Conservation (phyloP, 2,797 vertebrate genomes). For the Gymnothorax javanicus region DNA sequence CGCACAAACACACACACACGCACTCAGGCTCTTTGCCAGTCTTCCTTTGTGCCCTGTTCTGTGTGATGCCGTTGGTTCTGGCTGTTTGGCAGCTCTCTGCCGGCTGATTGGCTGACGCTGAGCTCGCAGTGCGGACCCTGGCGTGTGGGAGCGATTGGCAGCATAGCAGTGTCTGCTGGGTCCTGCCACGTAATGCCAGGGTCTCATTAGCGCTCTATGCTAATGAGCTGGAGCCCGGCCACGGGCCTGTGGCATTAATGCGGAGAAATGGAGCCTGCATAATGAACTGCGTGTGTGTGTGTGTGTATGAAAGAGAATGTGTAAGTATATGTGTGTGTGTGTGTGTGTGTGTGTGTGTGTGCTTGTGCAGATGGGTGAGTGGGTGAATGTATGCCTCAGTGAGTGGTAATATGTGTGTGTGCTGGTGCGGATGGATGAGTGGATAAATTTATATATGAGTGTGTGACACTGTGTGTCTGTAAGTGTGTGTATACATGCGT, state of each 20-base stretch:
- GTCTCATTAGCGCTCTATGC: slow-evolving; percentile 66
- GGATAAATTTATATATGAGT: slow-evolving; percentile 52
- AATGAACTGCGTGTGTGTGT: slow-evolving; percentile 61
- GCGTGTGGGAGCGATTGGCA: slow-evolving; percentile 52
- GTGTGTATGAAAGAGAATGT: slow-evolving; percentile 43
- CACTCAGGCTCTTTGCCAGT: too few species aligned
- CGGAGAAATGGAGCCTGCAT: slow-evolving; percentile 70
- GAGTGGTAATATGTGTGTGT: background rate
- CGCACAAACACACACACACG: background rate
- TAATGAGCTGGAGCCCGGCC: slow-evolving; percentile 75
- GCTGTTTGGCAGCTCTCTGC: background rate
- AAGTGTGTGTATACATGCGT: background rate
- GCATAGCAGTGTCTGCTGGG: slow-evolving; percentile 62
- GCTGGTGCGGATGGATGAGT: background rate
- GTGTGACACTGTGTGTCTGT: slow-evolving; percentile 64
- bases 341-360: slow-evolving; percentile 2
- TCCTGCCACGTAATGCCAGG: background rate
- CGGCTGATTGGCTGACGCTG: background rate
- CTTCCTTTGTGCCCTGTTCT: background rate
- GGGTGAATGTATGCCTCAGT: background rate
- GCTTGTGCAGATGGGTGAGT: slow-evolving; percentile 1
- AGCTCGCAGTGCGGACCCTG: background rate
- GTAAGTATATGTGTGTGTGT: slow-evolving; percentile 2
- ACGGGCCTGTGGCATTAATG: slow-evolving; percentile 64
- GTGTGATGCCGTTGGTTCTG: background rate